Base-by-base conservation (phyloP, 2,888 invertebrate genomes). In the Petrophora chlorosata region DNA sequence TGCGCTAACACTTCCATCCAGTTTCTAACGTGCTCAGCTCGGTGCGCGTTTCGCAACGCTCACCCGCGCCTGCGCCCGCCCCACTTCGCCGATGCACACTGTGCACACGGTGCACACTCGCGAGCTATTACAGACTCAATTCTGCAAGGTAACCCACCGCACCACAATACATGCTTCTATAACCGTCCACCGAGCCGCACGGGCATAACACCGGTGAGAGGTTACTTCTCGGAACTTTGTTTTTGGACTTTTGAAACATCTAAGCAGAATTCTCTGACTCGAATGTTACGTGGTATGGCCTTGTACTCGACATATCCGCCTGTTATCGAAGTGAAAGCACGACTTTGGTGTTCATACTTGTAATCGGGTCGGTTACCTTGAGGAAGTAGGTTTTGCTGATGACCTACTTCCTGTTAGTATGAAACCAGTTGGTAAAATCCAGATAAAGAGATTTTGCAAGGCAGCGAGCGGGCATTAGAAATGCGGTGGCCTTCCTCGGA, bases 1-100 rank as follows among this genome's bases (percentile, higher is more conserved):
- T 78, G 82, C 79, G 81, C 83, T 81, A 87, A 82, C 84, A 87
- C 85, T 88, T 86, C 89, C 88, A 90, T 87, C 88, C 85, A 90
- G 89, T 89, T 89, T 87, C 88, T 88, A 90, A 87, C 82, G 80
- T 80, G 84, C 78, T 82, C 76, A 83, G 84, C 78, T 82, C 76
- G 83, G 77, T 78, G 80, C 76, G 78, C 76, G 79, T 88, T 88
- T 88, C 88, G 85, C 84, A 87, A 88, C 76, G 77, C 71, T 74
- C 80, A 71, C 76, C 66, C 72, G 74, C 78, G 67, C 67, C 63
- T 53, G 71, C 75, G 67, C 43, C 23, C 43, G 74, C 79, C 79
- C 78, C 76, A 76, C 80, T 79, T 70, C 71, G 65, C 67, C 78
- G 81, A 80, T 82, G 81, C 80, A 79, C 77, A 52, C 53, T 49